These are phyloP conservation scores for Eurystomus gularis DNA, from an alignment of 2,113 vertebrate species.

Conservation along the genomic window DNA sequence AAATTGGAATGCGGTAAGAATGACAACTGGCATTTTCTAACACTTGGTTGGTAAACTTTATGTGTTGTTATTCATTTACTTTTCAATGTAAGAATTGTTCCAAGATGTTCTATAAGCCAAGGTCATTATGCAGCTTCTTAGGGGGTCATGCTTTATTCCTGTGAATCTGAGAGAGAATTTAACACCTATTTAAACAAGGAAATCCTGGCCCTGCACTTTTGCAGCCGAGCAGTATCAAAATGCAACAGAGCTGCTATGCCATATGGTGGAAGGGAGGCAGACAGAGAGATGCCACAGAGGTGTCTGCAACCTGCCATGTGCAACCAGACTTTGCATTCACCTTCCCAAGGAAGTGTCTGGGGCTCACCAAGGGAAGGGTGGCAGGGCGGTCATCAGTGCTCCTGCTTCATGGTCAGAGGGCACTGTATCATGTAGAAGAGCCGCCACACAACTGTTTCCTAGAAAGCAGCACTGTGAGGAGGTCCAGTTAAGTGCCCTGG, in stretches of 20 bases:
- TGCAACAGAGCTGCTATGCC: background rate
- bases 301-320: background rate
- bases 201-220: background rate
- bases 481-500: background rate
- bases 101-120: constrained; percentile 45
- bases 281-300: background rate
- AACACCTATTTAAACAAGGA: constrained; percentile 44
- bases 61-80: constrained; percentile 34
- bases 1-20: constrained; percentile 34
- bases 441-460: accelerated
- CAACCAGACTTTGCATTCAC: background rate
- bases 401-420: background rate
- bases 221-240: background rate
- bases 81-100: constrained; percentile 59
- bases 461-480: background rate
- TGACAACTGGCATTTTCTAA: constrained; percentile 30
- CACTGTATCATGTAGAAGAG: accelerated
- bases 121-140: constrained; percentile 50
- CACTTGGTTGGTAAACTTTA: constrained; percentile 35
- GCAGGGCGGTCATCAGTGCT: accelerated
- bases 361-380: accelerated
- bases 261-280: background rate
- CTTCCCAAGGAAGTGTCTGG: background rate
- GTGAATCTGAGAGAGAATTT: constrained; percentile 50
- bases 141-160: constrained; percentile 27